Evolutionary conservation across 2,797 vertebrate genomes (phyloP), one percentile per base, ranked within the genome.

Genomic region (Xenops minutus): DNA sequence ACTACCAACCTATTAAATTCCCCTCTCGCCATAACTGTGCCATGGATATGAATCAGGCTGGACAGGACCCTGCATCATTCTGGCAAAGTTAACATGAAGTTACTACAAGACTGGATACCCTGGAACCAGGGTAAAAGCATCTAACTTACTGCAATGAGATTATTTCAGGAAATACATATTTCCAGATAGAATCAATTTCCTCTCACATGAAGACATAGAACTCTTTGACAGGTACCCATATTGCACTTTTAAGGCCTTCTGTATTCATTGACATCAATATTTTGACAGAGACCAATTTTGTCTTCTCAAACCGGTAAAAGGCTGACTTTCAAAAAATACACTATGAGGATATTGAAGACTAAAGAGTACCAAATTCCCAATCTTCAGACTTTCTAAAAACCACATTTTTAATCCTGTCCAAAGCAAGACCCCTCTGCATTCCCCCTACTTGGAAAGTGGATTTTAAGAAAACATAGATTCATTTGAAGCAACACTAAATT

Each of bases 121-220:
- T 48, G 58, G 61, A 93, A 91, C 69, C 76, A 80, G 23, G 27
- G 46, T 46, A 91, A 89, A 95, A 43, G 37, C 64, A 93, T 94
- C 92, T 95, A 79, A 93, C 89, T 86, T 66, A 68, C 39, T 11
- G 80, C 73, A 85, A 95, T 92, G 56, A 64, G 67, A 74, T 55
- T 91, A 91, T 67, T 41, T 92, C 94, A 93, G 67, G 46, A 96
- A 95, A 94, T 51, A 91, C 1, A 8, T 48, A 77, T 81, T 94
- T 95, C 66, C 76, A 91, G 97, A 93, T 76, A 92, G 88, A 95
- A 95, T 85, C 74, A 58, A 73, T 92, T 94, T 95, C 37, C 73
- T 12, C 11, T 88, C 76, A 96, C 74, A 92, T 74, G 75, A 96
- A 93, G 83, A 92, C 49, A 85, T 0, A 72, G 54, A 93, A 63